Evolutionary conservation across 2,113 vertebrate genomes (phyloP).

Genomic region (Leiothrix lutea): DNA sequence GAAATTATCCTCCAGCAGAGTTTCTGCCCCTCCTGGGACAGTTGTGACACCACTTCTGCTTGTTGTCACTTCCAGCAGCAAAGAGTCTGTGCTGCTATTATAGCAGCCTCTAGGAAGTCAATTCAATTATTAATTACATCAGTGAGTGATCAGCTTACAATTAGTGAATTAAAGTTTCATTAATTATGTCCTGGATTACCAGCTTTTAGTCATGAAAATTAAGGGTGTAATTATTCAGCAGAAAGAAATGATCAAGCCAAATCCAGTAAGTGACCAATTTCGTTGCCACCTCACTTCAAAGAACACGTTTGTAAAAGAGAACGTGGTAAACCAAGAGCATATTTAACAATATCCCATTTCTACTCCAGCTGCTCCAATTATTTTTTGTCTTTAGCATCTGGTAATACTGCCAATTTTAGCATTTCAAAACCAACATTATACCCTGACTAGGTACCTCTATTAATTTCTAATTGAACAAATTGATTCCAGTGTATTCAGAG

Average conservation of each 20-base stretch:
- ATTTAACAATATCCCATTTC: background rate
- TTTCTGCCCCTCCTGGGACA: background rate
- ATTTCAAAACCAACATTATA: background rate
- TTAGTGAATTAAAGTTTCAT: background rate
- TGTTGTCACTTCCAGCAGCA: background rate
- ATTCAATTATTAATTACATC: background rate
- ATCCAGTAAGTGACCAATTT: background rate
- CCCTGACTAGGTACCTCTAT: background rate
- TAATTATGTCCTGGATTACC: background rate
- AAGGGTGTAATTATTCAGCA: background rate
- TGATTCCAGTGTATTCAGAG: background rate
- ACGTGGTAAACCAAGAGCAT: background rate
- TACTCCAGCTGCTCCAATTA: conserved; percentile 12
- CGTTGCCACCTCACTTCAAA: background rate
- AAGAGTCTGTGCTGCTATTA: background rate
- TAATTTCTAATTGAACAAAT: background rate
- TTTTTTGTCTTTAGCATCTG: conserved; percentile 1
- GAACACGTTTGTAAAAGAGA: background rate
- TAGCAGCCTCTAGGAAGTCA: background rate
- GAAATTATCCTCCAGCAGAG: background rate
- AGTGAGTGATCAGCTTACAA: background rate
- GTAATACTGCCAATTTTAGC: background rate
- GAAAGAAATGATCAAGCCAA: background rate
- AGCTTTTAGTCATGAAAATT: conserved; percentile 1
- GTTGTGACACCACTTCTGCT: background rate